Base-by-base conservation (phyloP, 2,888 invertebrate genomes). In the Carcina quercana region DNA sequence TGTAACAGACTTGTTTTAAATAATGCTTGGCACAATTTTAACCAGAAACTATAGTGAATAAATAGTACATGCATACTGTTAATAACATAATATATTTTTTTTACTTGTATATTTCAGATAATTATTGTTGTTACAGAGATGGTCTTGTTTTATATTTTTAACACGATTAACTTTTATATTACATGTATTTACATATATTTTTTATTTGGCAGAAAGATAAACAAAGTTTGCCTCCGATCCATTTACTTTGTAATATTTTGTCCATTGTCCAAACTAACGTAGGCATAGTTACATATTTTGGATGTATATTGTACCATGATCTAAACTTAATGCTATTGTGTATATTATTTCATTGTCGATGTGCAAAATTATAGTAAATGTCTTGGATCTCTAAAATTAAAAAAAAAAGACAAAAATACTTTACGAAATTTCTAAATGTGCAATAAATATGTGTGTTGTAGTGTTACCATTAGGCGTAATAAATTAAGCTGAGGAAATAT, bases 351-450 rank as follows among this genome's bases (percentile, higher is more conserved):
- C 72, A 67, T 68, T 72, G 74, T 83, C 59, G 80, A 75, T 83
- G 83, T 83, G 83, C 80, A 80, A 83, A 82, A 79, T 80, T 82
- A 80, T 83, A 82, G 74, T 82, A 76, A 79, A 80, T 79, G 82
- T 83, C 80, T 84, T 80, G 80, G 80, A 82, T 80, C 78, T 82
- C 76, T 79, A 80, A 82, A 82, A 79, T 73, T 75, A 75, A 67
- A 67, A 78, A 79, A 74, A 82, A 83, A 80, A 78, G 72, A 78
- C 73, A 82, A 82, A 80, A 80, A 82, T 68, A 83, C 73, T 80
- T 83, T 80, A 80, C 65, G 68, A 79, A 84, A 78, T 79, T 83
- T 84, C 84, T 85, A 80, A 83, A 83, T 84, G 85, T 85, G 85
- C 84, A 84, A 84, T 84, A 84, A 83, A 76, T 24, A 24, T 83